A percentile compares a stretch with the other conserved stretches of the same genome.
phyloP scores from a whole-genome alignment of 2,797 vertebrate genomes.

The Parambassis ranga region DNA sequence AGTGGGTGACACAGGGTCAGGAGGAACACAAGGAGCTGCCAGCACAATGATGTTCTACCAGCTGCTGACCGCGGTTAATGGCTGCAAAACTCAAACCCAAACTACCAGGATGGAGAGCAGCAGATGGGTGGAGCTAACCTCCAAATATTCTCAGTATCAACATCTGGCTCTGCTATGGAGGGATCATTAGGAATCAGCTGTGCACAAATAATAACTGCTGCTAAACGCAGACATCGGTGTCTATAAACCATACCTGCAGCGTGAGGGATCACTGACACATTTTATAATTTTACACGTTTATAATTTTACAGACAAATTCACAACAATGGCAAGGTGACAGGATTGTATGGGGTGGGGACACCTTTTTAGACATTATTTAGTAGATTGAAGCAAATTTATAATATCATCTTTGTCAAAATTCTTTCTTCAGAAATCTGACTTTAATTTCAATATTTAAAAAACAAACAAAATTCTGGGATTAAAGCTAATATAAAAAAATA shows the following conservation, averaged over 20 bases:
- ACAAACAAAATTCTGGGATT: too few species aligned
- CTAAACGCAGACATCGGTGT: not conserved
- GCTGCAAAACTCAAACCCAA: slow-evolving; percentile 14
- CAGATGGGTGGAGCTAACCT: slow-evolving; percentile 23
- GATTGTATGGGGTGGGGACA: too few species aligned
- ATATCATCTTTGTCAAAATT: too few species aligned
- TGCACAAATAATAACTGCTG: slow-evolving; percentile 1
- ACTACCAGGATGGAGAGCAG: not conserved
- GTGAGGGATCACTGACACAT: not conserved
- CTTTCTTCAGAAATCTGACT: too few species aligned
- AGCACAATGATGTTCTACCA: slow-evolving; percentile 51
- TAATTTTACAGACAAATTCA: not conserved
- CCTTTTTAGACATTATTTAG: too few species aligned
- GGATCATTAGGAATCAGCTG: slow-evolving; percentile 11
- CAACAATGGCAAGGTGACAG: not conserved
- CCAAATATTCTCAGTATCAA: not conserved
- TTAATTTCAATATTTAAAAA: too few species aligned
- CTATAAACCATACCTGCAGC: not conserved
- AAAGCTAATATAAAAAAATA: too few species aligned
- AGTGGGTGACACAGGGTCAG: slow-evolving; percentile 25
- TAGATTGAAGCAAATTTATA: too few species aligned
- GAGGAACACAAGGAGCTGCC: slow-evolving; percentile 58
- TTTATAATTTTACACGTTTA: too few species aligned
- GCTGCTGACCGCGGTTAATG: slow-evolving; percentile 71
- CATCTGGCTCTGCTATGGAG: slow-evolving; percentile 21